Evolutionary conservation across 2,797 vertebrate genomes (phyloP).

Genomic region (Botia kubotai): DNA sequence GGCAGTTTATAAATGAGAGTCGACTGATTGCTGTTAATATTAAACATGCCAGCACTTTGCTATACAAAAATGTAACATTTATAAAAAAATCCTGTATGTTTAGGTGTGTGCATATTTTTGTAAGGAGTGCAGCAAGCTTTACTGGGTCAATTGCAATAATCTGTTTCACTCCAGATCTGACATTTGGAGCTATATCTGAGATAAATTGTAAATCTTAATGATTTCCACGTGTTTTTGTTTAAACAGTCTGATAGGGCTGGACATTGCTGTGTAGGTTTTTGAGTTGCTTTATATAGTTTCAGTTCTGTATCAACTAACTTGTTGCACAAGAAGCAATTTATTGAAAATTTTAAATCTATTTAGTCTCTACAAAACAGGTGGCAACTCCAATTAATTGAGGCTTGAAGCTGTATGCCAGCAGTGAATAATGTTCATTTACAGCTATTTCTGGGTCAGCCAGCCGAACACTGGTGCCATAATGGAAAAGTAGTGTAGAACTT

Average conservation of each 20-base stretch:
- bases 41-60: too few relatives aligned
- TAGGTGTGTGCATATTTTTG: slow-evolving; percentile 9
- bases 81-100: not conserved
- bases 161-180: not conserved
- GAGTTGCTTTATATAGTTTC: slow-evolving; percentile 41
- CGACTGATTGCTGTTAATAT: too few relatives aligned
- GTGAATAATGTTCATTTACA: slow-evolving; percentile 69
- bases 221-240: slow-evolving; percentile 13
- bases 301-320: slow-evolving; percentile 55
- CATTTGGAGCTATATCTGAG: slow-evolving; percentile 22
- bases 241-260: not conserved
- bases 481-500: slow-evolving; percentile 48
- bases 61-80: too few relatives aligned
- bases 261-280: not conserved
- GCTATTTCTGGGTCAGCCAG: slow-evolving; percentile 62
- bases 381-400: slow-evolving; percentile 73
- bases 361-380: slow-evolving; percentile 72
- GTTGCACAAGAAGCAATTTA: slow-evolving; percentile 69
- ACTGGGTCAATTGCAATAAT: not conserved
- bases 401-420: slow-evolving; percentile 71
- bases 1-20: too few relatives aligned
- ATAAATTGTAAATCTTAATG: slow-evolving; percentile 9
- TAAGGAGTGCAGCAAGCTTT: not conserved
- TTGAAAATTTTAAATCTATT: slow-evolving; percentile 72
- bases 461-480: slow-evolving; percentile 57